Conservation (phyloP, 1,140 invertebrate species). For the Teleopsis dalmanni region DNA sequence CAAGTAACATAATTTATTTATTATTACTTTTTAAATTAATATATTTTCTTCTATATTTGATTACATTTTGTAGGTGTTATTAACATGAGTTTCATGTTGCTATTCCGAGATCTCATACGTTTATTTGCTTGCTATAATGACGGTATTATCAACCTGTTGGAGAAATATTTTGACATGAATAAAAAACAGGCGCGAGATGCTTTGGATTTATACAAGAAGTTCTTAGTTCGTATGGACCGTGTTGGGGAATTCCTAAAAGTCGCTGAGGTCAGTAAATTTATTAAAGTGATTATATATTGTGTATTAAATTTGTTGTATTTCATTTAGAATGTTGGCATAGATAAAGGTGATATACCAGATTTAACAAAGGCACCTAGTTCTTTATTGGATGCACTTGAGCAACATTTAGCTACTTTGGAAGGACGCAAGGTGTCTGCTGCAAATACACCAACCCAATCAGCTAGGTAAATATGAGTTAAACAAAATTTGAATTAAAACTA, state of each 20-base stretch:
- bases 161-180: conserved; percentile 99
- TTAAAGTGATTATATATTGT: background rate
- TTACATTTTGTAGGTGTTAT: conserved; percentile 67
- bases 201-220: conserved; percentile 98
- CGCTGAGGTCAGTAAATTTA: conserved; percentile 64
- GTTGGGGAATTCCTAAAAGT: conserved; percentile 98
- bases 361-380: conserved; percentile 98
- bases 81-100: conserved; percentile 95
- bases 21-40: background rate
- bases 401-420: conserved; percentile 88
- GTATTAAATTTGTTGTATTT: background rate
- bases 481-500: too few relatives aligned
- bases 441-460: conserved; percentile 75
- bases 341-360: conserved; percentile 98
- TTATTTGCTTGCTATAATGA: conserved; percentile 99
- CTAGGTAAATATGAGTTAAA: too few relatives aligned
- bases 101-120: conserved; percentile 97
- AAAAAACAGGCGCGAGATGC: conserved; percentile 97
- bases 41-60: background rate
- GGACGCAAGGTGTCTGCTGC: conserved; percentile 82
- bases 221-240: conserved; percentile 96
- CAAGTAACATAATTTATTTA: background rate
- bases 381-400: conserved; percentile 92
- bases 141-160: conserved; percentile 97
- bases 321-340: conserved; percentile 88